These are phyloP conservation scores for Protonemura montana DNA, from an alignment of 2,888 invertebrate species.

Conservation along the genomic window DNA sequence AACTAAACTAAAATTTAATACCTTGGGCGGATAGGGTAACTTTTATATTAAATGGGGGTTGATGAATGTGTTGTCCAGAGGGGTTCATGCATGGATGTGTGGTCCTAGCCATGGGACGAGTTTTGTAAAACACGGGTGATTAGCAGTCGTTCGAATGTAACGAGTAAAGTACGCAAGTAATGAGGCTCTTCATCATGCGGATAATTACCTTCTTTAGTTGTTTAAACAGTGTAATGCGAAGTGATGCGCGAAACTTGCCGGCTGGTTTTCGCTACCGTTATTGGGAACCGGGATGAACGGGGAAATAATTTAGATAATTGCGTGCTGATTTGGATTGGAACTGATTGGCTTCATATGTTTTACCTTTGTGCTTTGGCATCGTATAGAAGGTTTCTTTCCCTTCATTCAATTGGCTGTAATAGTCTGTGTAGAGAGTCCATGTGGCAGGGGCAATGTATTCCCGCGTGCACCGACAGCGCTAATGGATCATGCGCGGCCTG, in stretches of 20 bases:
- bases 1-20: slow-evolving; percentile 3
- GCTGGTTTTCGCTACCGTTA: neutral
- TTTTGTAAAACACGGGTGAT: neutral
- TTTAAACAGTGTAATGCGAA: neutral
- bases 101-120: neutral
- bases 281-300: neutral
- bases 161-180: slow-evolving; percentile 23
- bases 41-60: neutral
- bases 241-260: neutral
- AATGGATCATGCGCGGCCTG: neutral
- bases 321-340: neutral
- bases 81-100: neutral
- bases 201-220: slow-evolving; percentile 13
- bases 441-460: neutral
- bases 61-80: neutral
- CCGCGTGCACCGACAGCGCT: neutral
- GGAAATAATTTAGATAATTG: neutral
- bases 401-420: neutral
- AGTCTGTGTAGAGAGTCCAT: neutral
- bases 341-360: neutral
- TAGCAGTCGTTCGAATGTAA: neutral
- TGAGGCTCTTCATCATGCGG: slow-evolving; percentile 25
- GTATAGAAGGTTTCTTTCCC: neutral
- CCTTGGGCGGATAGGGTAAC: slow-evolving; percentile 7
- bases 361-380: neutral